Conservation (phyloP, 1,140 invertebrate species). For the Leptestheria dahalacensis region DNA sequence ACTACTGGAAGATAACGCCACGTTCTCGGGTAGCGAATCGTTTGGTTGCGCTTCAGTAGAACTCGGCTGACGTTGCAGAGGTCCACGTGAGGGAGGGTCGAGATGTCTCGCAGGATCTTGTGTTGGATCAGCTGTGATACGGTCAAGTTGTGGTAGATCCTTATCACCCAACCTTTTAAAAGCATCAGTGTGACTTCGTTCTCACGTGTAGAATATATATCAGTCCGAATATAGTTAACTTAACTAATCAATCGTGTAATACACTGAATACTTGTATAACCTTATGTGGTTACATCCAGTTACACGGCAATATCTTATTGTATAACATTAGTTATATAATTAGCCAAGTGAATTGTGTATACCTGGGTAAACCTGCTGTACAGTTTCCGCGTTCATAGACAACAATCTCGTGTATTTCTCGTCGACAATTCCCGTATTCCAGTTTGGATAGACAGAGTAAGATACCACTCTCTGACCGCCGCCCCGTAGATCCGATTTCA, state of each 20-base stretch:
- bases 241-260: no score
- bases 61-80: background rate
- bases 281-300: no score
- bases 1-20: slow-evolving; percentile 18
- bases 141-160: background rate
- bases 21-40: background rate
- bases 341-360: no score
- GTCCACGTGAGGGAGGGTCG: background rate
- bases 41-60: background rate
- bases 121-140: background rate
- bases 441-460: background rate
- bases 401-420: background rate
- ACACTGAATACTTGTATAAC: no score
- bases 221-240: no score
- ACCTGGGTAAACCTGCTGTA: background rate
- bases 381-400: background rate
- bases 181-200: background rate
- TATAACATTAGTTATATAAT: no score
- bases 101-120: background rate
- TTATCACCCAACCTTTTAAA: background rate
- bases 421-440: background rate
- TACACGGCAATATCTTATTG: no score
- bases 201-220: no score
- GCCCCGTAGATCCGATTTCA: background rate
- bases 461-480: background rate